phyloP scores from a whole-genome alignment of 2,888 invertebrate genomes.

The Lysandra bellargus region DNA sequence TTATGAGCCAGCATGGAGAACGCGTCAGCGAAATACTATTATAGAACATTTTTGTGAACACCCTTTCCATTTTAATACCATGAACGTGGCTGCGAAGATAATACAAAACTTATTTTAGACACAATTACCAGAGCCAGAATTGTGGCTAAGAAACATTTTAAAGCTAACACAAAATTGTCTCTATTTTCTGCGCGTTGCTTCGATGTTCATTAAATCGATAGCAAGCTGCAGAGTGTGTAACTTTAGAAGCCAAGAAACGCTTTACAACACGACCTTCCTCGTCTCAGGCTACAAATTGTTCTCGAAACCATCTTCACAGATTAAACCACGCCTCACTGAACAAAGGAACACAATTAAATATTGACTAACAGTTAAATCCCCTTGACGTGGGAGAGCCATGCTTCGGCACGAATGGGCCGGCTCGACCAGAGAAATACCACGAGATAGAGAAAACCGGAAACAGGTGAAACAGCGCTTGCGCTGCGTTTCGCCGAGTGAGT shows the following conservation, averaged over 20 bases:
- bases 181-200: background rate
- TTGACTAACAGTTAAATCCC: background rate
- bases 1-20: background rate
- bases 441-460: too few species aligned
- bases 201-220: background rate
- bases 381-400: background rate
- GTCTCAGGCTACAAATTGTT: background rate
- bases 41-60: background rate
- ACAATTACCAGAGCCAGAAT: too few species aligned
- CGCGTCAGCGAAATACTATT: background rate
- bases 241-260: conserved; percentile 12
- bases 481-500: too few species aligned
- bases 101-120: too few species aligned
- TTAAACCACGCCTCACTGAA: conserved; percentile 5
- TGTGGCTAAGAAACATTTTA: too few species aligned
- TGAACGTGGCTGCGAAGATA: too few species aligned
- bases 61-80: too few species aligned
- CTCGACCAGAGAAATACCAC: too few species aligned
- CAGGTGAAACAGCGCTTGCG: too few species aligned
- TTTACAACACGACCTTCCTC: conserved; percentile 2
- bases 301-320: conserved; percentile 9
- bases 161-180: too few species aligned
- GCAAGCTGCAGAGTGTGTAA: background rate
- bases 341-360: background rate
- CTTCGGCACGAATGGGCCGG: too few species aligned